Evolutionary conservation across 2,888 invertebrate species (phyloP).

Genomic region (Sceliomorpha sp.): DNA sequence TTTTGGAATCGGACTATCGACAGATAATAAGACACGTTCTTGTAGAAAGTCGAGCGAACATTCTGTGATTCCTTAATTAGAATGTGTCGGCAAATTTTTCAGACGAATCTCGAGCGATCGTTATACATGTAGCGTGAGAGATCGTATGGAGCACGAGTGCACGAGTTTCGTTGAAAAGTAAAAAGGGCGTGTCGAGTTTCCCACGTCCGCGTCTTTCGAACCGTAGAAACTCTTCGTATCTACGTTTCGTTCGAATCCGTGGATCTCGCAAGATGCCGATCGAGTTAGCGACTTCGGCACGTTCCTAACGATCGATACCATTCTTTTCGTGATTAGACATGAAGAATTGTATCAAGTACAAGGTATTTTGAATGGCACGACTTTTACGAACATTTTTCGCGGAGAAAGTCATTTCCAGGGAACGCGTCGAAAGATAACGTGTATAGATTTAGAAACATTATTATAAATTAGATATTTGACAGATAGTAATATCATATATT

Average conservation of each 20-base stretch:
- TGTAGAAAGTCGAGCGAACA: constrained; percentile 34
- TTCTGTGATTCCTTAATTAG: constrained; percentile 49
- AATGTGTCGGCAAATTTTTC: constrained; percentile 41
- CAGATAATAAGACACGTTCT: constrained; percentile 6
- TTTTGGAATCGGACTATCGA: constrained; percentile 10
- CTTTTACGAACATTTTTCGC: too few species aligned
- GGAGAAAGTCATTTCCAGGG: too few species aligned
- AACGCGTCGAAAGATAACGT: too few species aligned
- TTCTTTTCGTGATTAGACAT: constrained; percentile 41
- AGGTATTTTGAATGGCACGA: constrained; percentile 12
- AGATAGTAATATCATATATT: too few species aligned
- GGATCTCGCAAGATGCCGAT: constrained; percentile 33
- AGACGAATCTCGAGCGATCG: constrained; percentile 22
- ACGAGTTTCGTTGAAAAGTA: constrained; percentile 44
- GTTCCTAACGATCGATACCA: constrained; percentile 38
- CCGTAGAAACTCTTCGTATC: constrained; percentile 44
- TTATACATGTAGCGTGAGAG: constrained; percentile 39
- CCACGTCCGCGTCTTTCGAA: constrained; percentile 44
- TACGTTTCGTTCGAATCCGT: constrained; percentile 33
- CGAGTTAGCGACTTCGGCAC: constrained; percentile 39
- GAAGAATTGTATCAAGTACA: too few species aligned
- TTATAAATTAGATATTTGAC: too few species aligned
- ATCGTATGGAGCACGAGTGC: constrained; percentile 10
- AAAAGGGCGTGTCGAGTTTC: constrained; percentile 54
- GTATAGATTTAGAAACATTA: too few species aligned